These are phyloP conservation scores for Cottoperca gobio DNA, from an alignment of 2,797 vertebrate species.

Conservation along the genomic window DNA sequence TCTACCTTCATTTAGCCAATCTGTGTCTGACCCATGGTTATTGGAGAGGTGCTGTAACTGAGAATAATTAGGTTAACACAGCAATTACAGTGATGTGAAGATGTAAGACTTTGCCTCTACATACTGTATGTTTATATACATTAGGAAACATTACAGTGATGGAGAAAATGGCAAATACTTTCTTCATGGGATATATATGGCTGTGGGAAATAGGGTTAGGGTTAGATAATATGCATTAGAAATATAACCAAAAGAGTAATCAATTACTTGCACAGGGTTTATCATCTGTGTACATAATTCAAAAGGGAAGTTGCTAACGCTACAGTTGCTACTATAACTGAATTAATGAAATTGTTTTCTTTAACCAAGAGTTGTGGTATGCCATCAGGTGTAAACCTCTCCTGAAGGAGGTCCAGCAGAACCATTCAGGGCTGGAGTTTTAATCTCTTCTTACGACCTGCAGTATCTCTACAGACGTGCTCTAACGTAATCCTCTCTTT, in stretches of 20 bases:
- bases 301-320: not conserved
- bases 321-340: not conserved
- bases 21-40: conserved; percentile 63
- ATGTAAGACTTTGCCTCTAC: conserved; percentile 19
- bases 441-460: conserved; percentile 19
- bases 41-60: conserved; percentile 42
- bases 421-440: conserved; percentile 9
- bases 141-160: conserved; percentile 24
- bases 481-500: conserved; percentile 28
- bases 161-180: conserved; percentile 36
- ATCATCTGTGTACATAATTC: conserved; percentile 11
- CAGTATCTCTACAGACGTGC: not conserved
- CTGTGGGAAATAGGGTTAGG: conserved; percentile 23
- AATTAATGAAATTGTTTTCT: not conserved
- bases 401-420: not conserved
- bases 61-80: conserved; percentile 40
- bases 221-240: conserved; percentile 31
- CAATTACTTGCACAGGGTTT: conserved; percentile 18
- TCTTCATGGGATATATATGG: conserved; percentile 38
- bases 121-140: conserved; percentile 8
- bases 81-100: conserved; percentile 24
- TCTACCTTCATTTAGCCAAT: conserved; percentile 67
- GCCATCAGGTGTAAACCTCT: not conserved
- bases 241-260: conserved; percentile 29
- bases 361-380: no score